phyloP scores from a whole-genome alignment of 2,113 vertebrate genomes.

The Grallaria varia region DNA sequence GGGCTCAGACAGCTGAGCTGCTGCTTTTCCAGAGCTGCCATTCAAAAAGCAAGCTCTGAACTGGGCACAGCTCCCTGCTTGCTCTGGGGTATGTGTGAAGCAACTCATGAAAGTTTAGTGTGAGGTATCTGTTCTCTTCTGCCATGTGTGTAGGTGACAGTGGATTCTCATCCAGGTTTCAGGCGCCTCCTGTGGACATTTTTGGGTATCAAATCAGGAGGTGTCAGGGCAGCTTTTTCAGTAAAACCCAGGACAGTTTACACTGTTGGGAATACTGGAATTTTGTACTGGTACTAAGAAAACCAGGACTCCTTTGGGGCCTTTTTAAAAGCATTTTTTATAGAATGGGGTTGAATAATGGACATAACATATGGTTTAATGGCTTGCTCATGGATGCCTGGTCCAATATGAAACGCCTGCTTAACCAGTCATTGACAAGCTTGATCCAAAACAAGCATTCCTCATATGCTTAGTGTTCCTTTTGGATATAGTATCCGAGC shows the following conservation, averaged over 20 bases:
- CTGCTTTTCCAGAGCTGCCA: neutral
- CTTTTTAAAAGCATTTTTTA: neutral
- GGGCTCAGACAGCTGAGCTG: neutral
- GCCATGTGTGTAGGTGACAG: neutral
- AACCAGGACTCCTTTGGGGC: neutral
- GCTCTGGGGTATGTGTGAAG: neutral
- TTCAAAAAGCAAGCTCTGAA: neutral
- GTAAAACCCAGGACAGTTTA: neutral
- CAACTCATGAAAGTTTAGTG: neutral
- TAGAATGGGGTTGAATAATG: neutral
- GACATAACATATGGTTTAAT: neutral
- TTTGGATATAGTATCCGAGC: neutral
- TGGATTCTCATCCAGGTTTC: neutral
- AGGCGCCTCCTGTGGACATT: neutral
- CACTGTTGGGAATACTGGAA: neutral
- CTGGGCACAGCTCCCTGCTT: neutral
- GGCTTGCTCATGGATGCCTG: neutral
- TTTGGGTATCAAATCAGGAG: neutral
- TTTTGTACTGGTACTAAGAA: neutral
- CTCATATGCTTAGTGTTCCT: neutral
- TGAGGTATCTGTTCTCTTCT: fast-evolving
- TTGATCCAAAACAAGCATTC: neutral
- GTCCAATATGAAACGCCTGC: neutral
- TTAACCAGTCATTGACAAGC: neutral
- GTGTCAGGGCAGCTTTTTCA: neutral